phyloP scores from a whole-genome alignment of 2,888 invertebrate genomes.

The Acanthosepion pharaonis region DNA sequence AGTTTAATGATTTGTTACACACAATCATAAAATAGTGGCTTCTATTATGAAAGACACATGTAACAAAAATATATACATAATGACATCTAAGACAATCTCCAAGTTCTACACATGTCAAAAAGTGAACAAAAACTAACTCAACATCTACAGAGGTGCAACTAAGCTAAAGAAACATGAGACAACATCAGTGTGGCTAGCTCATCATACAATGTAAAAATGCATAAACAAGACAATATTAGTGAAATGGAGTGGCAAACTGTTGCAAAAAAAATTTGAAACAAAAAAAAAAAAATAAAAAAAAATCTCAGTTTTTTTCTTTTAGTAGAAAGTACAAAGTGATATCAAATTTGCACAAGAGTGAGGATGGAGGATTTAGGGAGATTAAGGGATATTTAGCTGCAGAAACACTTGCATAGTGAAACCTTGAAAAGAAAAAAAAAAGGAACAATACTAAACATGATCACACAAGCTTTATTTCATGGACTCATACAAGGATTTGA shows the following conservation, averaged over 20 bases:
- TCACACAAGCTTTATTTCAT: constrained; percentile 47
- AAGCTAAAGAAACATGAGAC: neutral
- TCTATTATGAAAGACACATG: neutral
- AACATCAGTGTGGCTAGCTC: neutral
- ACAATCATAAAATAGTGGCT: neutral
- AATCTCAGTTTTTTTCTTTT: neutral
- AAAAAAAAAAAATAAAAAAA: no score
- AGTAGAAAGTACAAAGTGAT: neutral
- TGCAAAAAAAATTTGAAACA: neutral
- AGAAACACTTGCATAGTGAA: constrained; percentile 44
- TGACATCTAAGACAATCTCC: neutral
- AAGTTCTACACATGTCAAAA: neutral
- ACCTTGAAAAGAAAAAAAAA: constrained; percentile 42
- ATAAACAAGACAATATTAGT: neutral
- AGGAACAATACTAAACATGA: constrained; percentile 46
- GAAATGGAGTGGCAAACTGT: neutral
- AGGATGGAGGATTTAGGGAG: neutral
- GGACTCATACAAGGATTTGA: constrained; percentile 45
- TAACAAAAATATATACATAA: neutral
- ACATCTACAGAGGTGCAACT: neutral
- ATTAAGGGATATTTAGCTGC: constrained; percentile 1
- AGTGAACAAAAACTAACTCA: neutral
- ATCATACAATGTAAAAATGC: neutral
- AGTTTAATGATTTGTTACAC: neutral
- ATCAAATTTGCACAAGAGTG: neutral